A percentile compares a stretch with the other conserved stretches of the same genome.
Conservation (phyloP, 2,797 vertebrate species). For the Zenarchopterus dispar region DNA sequence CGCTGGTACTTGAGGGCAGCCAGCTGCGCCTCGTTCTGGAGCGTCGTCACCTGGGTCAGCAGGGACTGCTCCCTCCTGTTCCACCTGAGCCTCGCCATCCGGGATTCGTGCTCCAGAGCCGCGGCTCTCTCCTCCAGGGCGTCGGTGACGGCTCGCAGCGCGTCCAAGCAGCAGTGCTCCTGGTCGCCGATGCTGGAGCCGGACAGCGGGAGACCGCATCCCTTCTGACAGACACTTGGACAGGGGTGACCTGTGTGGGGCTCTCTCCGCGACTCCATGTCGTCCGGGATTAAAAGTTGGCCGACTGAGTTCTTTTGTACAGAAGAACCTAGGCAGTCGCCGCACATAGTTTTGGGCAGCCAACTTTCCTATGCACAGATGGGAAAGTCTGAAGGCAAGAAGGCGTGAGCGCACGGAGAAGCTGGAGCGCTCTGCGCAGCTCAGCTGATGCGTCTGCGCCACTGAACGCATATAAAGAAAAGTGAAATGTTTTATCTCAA, state of each 20-base stretch:
- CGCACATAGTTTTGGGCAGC: conserved; percentile 37
- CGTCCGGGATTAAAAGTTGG: conserved; percentile 15
- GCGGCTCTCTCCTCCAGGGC: conserved; percentile 55
- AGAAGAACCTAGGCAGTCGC: conserved; percentile 42
- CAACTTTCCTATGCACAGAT: conserved; percentile 12
- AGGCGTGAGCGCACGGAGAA: conserved; percentile 4
- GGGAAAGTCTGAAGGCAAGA: conserved; percentile 33
- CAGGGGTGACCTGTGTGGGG: conserved; percentile 5
- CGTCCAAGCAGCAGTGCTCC: conserved; percentile 66
- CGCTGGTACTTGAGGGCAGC: conserved; percentile 75
- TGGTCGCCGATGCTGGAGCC: conserved; percentile 5
- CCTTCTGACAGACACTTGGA: conserved; percentile 56
- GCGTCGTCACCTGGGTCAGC: conserved; percentile 71
- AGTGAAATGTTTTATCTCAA: background rate
- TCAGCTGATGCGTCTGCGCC: conserved; percentile 36
- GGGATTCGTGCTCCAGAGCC: conserved; percentile 57
- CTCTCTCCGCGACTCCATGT: conserved; percentile 51
- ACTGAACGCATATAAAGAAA: conserved; percentile 16
- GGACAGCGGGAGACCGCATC: conserved; percentile 66
- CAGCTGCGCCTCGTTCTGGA: conserved; percentile 76
- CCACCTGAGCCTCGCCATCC: conserved; percentile 67
- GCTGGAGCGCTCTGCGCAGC: conserved; percentile 43
- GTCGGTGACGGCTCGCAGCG: conserved; percentile 58
- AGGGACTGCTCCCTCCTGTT: conserved; percentile 75
- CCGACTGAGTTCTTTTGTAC: background rate